These are phyloP conservation scores for Hetaerina americana DNA, from an alignment of 1,140 invertebrate genomes.

Conservation along the genomic window DNA sequence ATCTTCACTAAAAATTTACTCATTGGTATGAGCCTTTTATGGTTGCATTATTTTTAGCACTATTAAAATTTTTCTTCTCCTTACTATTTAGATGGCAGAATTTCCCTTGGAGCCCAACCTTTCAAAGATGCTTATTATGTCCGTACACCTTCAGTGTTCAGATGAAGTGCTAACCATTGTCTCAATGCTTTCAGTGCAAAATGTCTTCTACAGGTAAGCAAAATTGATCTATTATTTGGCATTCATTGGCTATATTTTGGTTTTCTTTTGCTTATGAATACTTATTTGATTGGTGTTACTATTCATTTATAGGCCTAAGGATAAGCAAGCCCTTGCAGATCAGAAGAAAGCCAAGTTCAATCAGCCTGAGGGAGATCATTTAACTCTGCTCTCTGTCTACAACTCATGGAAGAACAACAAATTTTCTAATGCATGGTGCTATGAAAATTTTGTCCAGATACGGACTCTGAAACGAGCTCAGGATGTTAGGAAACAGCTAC, in stretches of 20 bases:
- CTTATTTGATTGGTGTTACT: slow-evolving; percentile 3
- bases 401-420: slow-evolving; percentile 99
- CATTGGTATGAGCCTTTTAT: neutral
- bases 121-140: slow-evolving; percentile 99
- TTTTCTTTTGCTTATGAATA: neutral
- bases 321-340: slow-evolving; percentile 95
- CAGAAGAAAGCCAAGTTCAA: slow-evolving; percentile 99
- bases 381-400: slow-evolving; percentile 94
- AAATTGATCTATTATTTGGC: neutral
- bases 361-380: slow-evolving; percentile 95
- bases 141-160: slow-evolving; percentile 93
- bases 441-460: slow-evolving; percentile 99
- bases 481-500: slow-evolving; percentile 94
- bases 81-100: slow-evolving; percentile 79
- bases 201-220: slow-evolving; percentile 80
- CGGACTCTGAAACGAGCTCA: slow-evolving; percentile 92
- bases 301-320: slow-evolving; percentile 57
- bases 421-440: slow-evolving; percentile 98
- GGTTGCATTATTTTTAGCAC: slow-evolving; percentile 4
- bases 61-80: slow-evolving; percentile 5
- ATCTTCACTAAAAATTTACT: no score
- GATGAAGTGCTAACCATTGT: slow-evolving; percentile 98
- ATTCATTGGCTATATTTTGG: slow-evolving; percentile 1
- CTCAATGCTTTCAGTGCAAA: slow-evolving; percentile 97
- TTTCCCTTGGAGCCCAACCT: slow-evolving; percentile 97